These are phyloP conservation scores for Bombus turneri DNA, from an alignment of 1,140 invertebrate species.

Conservation along the genomic window DNA sequence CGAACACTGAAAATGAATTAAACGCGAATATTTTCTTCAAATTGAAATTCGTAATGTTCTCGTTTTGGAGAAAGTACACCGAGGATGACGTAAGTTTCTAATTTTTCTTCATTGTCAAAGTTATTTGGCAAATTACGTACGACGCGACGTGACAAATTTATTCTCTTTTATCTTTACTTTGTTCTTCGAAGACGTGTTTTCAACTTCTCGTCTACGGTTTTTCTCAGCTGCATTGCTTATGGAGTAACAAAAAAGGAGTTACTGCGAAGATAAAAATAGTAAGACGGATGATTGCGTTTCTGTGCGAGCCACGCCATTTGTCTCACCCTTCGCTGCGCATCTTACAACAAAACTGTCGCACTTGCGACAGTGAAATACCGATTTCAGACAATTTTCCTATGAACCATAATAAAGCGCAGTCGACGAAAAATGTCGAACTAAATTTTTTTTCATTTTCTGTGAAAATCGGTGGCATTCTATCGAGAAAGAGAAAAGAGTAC, in stretches of 20 bases:
- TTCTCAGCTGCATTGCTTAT: not conserved
- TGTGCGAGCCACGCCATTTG: constrained; percentile 12
- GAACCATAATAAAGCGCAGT: not conserved
- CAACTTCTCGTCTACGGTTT: not conserved
- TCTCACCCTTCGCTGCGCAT: not conserved
- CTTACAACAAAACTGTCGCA: constrained; percentile 14
- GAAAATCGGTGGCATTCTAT: not conserved
- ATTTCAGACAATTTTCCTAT: not conserved
- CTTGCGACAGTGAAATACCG: constrained; percentile 36
- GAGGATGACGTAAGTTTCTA: not conserved
- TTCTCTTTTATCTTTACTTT: not conserved
- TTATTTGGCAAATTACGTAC: not conserved
- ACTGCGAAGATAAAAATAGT: constrained; percentile 22
- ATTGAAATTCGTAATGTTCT: not conserved
- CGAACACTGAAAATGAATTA: not conserved
- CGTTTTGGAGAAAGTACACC: not conserved
- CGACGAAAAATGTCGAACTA: not conserved
- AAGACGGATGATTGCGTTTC: constrained; percentile 41
- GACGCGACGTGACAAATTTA: not conserved
- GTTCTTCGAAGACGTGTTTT: not conserved
- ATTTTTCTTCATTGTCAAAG: not conserved
- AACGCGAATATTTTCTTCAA: not conserved
- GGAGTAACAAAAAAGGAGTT: constrained; percentile 21
- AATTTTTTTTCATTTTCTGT: not conserved
- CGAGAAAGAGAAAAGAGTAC: no score